Percentiles rank a stretch among this genome's conserved stretches.
These are phyloP conservation scores for Cossypha dichroa DNA, from an alignment of 2,797 vertebrate genomes.

Conservation along the genomic window DNA sequence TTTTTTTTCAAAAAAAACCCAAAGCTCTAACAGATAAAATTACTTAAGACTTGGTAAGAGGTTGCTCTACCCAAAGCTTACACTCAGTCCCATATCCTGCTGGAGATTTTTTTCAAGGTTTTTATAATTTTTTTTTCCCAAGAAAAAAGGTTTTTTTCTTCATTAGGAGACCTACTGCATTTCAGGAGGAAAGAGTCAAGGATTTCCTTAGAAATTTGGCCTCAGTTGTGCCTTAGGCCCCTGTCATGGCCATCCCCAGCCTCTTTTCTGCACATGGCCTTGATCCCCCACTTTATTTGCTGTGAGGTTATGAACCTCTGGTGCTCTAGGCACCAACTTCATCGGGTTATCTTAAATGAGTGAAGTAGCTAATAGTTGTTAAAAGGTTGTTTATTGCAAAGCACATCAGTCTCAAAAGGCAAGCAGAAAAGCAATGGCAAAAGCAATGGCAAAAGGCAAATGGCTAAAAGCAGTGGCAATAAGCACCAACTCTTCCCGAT, in stretches of 20 bases:
- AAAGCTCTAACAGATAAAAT: background rate
- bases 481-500: no score
- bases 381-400: no score
- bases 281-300: background rate
- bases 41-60: background rate
- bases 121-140: background rate
- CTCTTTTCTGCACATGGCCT: accelerated
- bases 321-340: no score
- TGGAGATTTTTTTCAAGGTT: background rate
- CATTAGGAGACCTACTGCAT: background rate
- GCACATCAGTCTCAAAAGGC: no score
- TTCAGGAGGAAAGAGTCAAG: background rate
- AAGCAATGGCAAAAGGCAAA: no score
- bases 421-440: no score
- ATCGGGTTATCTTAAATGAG: no score
- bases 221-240: accelerated
- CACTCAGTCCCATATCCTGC: background rate
- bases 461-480: no score
- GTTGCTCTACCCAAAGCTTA: background rate
- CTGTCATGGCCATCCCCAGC: background rate
- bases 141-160: background rate
- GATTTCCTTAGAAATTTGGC: background rate
- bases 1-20: no score
- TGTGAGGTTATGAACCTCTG: no score
- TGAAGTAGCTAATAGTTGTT: no score